Conservation (phyloP, 2,113 vertebrate species). For the Malurus elegans region DNA sequence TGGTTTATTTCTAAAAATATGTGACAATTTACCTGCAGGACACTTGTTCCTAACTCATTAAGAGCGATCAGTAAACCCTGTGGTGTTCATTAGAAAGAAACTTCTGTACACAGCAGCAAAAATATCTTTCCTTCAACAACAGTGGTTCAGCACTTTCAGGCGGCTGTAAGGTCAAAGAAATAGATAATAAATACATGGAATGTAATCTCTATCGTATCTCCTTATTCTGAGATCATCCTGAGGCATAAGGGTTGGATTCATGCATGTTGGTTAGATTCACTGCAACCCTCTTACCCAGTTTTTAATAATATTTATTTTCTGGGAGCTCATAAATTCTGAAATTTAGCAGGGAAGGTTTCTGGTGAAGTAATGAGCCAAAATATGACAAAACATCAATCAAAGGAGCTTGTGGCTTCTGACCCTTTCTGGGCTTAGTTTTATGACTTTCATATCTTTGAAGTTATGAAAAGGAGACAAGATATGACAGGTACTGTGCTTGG, state of each 20-base stretch:
- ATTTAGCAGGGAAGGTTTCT: conserved; percentile 22
- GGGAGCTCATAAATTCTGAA: conserved; percentile 32
- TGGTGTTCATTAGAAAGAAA: conserved; percentile 72
- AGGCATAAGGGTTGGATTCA: neutral
- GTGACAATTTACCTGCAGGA: conserved; percentile 64
- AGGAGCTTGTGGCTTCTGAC: conserved; percentile 71
- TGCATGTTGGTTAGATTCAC: neutral
- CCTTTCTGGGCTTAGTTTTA: conserved; percentile 75
- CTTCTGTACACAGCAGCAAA: conserved; percentile 47
- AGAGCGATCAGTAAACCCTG: conserved; percentile 67
- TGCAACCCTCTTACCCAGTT: neutral
- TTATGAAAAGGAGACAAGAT: conserved; percentile 82
- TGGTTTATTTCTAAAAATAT: conserved; percentile 65
- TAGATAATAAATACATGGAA: conserved; percentile 34
- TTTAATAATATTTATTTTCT: conserved; percentile 56
- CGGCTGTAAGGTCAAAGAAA: conserved; percentile 66
- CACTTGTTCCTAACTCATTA: conserved; percentile 63
- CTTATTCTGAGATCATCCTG: conserved; percentile 17
- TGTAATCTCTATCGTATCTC: conserved; percentile 27
- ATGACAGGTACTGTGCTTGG: conserved; percentile 82
- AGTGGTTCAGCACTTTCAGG: conserved; percentile 42
- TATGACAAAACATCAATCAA: conserved; percentile 72
- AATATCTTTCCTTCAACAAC: conserved; percentile 49
- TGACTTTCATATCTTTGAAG: conserved; percentile 85
- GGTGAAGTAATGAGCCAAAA: conserved; percentile 64